Conservation (phyloP, 2,797 vertebrate species). For the Pantherophis alleghaniensis region DNA sequence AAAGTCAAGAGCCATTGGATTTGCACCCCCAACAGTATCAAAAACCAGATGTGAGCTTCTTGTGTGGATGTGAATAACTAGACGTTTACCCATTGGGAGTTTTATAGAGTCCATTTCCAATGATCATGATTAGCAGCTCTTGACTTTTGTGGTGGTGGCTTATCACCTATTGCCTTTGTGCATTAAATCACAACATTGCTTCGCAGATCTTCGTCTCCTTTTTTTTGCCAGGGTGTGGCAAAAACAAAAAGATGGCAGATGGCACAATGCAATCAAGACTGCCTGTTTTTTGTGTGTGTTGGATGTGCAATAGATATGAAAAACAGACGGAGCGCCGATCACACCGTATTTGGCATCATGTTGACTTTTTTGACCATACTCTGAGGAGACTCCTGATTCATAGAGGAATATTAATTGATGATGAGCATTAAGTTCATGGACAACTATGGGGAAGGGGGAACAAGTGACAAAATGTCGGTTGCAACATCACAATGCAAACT, state of each 20-base stretch:
- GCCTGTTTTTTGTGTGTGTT: neutral
- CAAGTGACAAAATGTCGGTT: neutral
- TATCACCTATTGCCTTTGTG: neutral
- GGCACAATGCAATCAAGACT: neutral
- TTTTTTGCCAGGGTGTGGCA: neutral
- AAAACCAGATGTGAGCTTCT: neutral
- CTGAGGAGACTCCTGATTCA: neutral
- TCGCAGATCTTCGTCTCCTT: neutral
- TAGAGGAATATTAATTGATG: neutral
- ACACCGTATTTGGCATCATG: neutral
- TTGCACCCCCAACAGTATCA: neutral
- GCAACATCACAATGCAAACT: neutral
- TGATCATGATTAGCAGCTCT: neutral
- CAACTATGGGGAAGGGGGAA: neutral
- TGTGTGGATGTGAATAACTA: neutral
- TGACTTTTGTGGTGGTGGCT: neutral
- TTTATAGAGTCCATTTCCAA: neutral
- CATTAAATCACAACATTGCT: neutral
- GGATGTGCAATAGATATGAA: neutral
- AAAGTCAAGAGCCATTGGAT: neutral
- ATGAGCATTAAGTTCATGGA: neutral
- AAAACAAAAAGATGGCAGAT: neutral
- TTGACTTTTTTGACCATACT: neutral
- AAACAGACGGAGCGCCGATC: neutral
- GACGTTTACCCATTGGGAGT: neutral